Evolutionary conservation across 1,140 invertebrate genomes (phyloP), one percentile per base, ranked within the genome.

Genomic region (Hyles vespertilio): DNA sequence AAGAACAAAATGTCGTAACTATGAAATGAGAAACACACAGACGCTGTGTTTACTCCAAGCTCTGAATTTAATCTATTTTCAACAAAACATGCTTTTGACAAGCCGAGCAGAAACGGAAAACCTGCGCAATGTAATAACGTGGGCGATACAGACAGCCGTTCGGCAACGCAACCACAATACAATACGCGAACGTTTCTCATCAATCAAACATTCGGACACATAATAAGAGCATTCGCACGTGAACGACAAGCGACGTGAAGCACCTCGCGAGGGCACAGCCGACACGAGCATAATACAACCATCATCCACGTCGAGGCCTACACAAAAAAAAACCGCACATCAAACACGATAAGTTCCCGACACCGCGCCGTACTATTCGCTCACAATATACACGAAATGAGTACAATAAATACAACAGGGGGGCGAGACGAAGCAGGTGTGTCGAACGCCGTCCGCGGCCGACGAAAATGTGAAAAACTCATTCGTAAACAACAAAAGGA

Each of bases 281-380:
- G 70, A 75, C 74, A 77, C 72, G 79, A 76, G 75, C 74, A 80
- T 84, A 84, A 87, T 87, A 87, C 84, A 87, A 87, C 82, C 79
- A 84, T 84, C 81, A 84, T 72, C 64, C 63, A 63, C 53, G 70
- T 67, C 57, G 65, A 51, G 49, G 56, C 59, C 43, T 55, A 56
- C 10, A 49, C 47, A 68, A 77, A 77, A 81, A 81, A 81, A 79
- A 79, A 72, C 67, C 70, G 40, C 63, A 72, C 74, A 82, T 84
- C 83, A 84, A 72, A 69, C 70, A 58, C 72, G 77, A 84, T 84
- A 87, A 84, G 72, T 84, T 83, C 72, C 64, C 76, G 70, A 79
- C 72, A 70, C 69, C 61, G 72, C 61, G 69, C 68, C 63, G 67
- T 67, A 74, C 75, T 75, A 74, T 77, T 74, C 65, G 62, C 65